Evolutionary conservation across 2,797 vertebrate genomes (phyloP).

Genomic region (Periophthalmus magnuspinnatus): DNA sequence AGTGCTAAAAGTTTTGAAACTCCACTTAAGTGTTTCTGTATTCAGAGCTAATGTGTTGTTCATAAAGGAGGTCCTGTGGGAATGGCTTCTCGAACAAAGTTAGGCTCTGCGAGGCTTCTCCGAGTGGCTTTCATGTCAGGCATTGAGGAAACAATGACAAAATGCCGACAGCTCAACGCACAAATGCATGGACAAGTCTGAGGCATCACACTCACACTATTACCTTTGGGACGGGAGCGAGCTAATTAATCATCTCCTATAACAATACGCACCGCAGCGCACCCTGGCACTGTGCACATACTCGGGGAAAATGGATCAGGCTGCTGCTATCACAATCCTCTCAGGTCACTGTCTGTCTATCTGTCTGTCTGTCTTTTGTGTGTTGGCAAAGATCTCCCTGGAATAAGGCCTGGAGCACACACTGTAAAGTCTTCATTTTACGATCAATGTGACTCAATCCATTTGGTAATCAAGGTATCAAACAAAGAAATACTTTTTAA

Average conservation of each 20-base stretch:
- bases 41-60: slow-evolving; percentile 13
- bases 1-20: slow-evolving; percentile 8
- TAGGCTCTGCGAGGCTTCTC: slow-evolving; percentile 37
- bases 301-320: slow-evolving; percentile 32
- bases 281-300: slow-evolving; percentile 20
- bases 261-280: slow-evolving; percentile 39
- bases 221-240: slow-evolving; percentile 44
- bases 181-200: slow-evolving; percentile 32
- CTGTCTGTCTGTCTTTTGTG: slow-evolving; percentile 6
- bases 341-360: slow-evolving; percentile 14
- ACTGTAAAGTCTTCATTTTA: slow-evolving; percentile 10
- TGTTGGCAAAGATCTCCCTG: background rate
- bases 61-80: slow-evolving; percentile 46
- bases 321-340: slow-evolving; percentile 1
- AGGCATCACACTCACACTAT: slow-evolving; percentile 32
- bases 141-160: slow-evolving; percentile 45
- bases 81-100: slow-evolving; percentile 42
- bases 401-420: background rate
- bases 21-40: background rate
- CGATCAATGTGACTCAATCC: background rate
- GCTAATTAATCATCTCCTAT: slow-evolving; percentile 54
- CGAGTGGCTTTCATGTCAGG: slow-evolving; percentile 40
- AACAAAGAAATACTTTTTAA: background rate
- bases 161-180: slow-evolving; percentile 44
- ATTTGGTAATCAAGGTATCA: background rate